Base-by-base conservation (phyloP, 2,797 vertebrate species). In the Nasua narica region DNA sequence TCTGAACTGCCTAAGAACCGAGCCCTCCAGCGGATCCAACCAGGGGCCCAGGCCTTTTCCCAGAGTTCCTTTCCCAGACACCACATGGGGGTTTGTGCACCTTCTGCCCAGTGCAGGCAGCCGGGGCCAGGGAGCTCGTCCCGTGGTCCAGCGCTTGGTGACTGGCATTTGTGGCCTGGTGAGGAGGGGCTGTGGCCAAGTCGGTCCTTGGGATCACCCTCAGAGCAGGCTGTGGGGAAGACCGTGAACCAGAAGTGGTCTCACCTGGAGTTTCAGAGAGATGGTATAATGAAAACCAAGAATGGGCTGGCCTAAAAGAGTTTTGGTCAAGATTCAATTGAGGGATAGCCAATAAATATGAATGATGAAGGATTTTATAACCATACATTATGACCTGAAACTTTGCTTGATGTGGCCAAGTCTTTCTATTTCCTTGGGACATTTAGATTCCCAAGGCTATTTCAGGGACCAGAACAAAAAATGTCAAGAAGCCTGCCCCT, bases 251-350 rank as follows among this genome's bases (percentile, higher is more conserved):
- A 40, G 78, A 84, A 72, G 19, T 7, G 14, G 78, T 54, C 62
- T 58, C 25, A 92, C 35, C 69, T 76, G 21, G 21, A 58, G 14
- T 52, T 76, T 56, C 50, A 72, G 81, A 74, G 29, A 87, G 77
- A 54, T 2, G 1, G 46, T 62, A 43, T 79, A 78, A 40, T 67
- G 82, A 72, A 92, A 94, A 69, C 35, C 18, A 54, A 7, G 7
- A 56, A 79, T 69, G 87, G 48, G 23, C 16, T 43, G 3, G 54
- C 46, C 67, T 86, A 77, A 87, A 70, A 60, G 19, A 40, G 13
- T 10, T 67, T 90, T 91, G 50, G 48, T 69, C 87, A 86, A 76
- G 29, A 85, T 46, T 91, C 91, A 84, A 76, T 35, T 88, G 87
- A 76, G 62, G 35, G 90, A 32, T 74, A 96, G 65, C 50, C 37